Evolutionary conservation across 2,888 invertebrate species (phyloP).

Genomic region (Cheilosia scutellata): DNA sequence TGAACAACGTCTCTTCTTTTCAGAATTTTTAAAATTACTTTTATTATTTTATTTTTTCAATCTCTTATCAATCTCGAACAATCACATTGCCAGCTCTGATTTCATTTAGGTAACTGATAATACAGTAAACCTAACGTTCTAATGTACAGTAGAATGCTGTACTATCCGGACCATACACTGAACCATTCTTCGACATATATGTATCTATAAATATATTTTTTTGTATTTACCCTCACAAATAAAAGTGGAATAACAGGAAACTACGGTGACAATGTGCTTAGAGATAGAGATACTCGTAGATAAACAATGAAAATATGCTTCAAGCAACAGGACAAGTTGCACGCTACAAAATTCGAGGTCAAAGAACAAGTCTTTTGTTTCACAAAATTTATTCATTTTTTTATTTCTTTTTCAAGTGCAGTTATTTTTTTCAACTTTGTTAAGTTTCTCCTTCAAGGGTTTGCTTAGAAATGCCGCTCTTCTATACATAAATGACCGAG

Average conservation of each 20-base stretch:
- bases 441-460: neutral
- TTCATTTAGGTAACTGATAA: no score
- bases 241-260: slow-evolving; percentile 43
- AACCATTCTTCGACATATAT: no score
- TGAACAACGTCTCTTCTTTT: no score
- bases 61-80: no score
- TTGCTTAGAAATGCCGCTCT: slow-evolving; percentile 5
- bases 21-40: no score
- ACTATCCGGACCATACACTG: no score
- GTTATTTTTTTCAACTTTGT: neutral
- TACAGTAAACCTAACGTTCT: no score
- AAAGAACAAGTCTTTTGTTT: slow-evolving; percentile 16
- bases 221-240: neutral
- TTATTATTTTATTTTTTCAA: no score
- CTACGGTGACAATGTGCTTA: slow-evolving; percentile 43
- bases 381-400: slow-evolving; percentile 4
- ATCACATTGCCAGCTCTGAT: no score
- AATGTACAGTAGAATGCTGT: no score
- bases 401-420: neutral
- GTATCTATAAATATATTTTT: neutral
- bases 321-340: slow-evolving; percentile 59
- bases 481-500: neutral
- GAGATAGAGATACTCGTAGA: neutral
- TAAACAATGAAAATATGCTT: slow-evolving; percentile 2
- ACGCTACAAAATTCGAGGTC: slow-evolving; percentile 57